Base-by-base conservation (phyloP, 2,888 invertebrate species). In the Cheilosia soror region DNA sequence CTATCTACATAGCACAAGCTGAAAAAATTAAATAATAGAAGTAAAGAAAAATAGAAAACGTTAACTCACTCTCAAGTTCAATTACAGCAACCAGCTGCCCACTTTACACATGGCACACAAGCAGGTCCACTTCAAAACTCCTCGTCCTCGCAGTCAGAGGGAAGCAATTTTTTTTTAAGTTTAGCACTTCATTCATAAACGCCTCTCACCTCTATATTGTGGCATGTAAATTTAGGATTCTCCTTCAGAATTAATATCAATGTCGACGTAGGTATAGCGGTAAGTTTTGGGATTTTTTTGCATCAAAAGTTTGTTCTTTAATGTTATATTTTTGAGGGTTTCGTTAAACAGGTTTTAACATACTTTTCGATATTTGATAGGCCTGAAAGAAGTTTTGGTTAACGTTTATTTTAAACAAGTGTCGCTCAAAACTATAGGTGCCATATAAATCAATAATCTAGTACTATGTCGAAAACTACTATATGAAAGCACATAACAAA, bases 61-160 rank as follows among this genome's bases (percentile, higher is more conserved):
- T 37, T 9, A 40, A 57, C 37, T 57, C 53, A 37, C 55, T 60
- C 33, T 58, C 62, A 60, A 75, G 65, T 80, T 68, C 58, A 80
- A 66, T 80, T 85, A 85, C 72, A 83, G 65, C 75, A 72, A 37
- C 42, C 27, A 73, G 66, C 76, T 71, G 83, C 66, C 55, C 78
- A 68, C 79, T 83, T 79, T 63, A 75, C 79, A 75, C 68, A 79
- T 75, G 79, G 63, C 83, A 73, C 79, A 83, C 60, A 66, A 51
- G 29, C 53, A 42, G 33, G 7, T 25, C 71, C 72, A 58, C 60
- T 66, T 69, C 27, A 51, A 15, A 79, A 57, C 55, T 42, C 63
- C 58, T 49, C 20, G 20, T 15, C 47, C 15, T 25, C 55, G 9
- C 5, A 42, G 63, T 81, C 66, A n/a, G 37, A 40, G 44, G 20